Conservation (phyloP, 1,140 invertebrate genomes). For the Acyrthosiphon pisum region DNA sequence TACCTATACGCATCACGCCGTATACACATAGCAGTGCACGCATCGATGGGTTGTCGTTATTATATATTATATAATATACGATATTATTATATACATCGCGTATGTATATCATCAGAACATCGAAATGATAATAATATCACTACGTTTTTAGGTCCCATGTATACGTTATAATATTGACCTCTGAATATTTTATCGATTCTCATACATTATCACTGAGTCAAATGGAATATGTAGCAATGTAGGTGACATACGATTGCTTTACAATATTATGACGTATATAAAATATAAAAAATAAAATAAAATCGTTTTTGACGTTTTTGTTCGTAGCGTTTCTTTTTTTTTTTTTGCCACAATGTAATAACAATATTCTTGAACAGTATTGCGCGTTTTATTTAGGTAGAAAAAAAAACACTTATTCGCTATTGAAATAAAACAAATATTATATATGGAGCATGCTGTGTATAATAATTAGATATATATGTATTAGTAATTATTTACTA, state of each 20-base stretch:
- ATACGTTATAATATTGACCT: neutral
- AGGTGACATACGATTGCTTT: neutral
- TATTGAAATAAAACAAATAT: neutral
- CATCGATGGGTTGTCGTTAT: neutral
- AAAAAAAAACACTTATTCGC: neutral
- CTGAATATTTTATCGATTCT: conserved; percentile 16
- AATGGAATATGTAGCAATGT: neutral
- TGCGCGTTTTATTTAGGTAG: neutral
- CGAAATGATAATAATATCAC: conserved; percentile 5
- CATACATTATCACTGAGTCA: neutral
- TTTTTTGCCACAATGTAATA: neutral
- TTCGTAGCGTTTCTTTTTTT: neutral
- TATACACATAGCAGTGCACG: neutral
- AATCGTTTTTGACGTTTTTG: neutral
- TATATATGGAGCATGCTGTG: neutral
- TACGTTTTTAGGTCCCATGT: neutral
- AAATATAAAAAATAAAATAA: neutral
- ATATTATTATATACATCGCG: neutral
- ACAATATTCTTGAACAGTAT: neutral
- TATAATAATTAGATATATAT: neutral
- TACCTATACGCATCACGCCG: neutral
- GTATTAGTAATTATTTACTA: neutral
- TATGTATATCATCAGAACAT: neutral
- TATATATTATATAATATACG: neutral
- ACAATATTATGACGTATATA: neutral